Conservation (phyloP, 1,140 invertebrate species). For the Sycophila sp. region DNA sequence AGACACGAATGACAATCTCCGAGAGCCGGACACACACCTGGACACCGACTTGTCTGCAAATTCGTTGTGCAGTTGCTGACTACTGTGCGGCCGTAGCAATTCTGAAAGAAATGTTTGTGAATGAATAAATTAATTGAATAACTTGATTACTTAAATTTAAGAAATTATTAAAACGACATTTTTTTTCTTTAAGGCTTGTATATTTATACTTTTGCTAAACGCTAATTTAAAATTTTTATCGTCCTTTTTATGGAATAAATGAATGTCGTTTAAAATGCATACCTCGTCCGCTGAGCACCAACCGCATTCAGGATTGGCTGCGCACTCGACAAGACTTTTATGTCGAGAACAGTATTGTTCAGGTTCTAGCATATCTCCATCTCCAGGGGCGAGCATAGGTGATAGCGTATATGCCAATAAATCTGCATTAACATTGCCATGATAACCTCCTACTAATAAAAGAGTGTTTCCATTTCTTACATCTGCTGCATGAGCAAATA, state of each 20-base stretch:
- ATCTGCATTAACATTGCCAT: slow-evolving; percentile 89
- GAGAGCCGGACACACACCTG: slow-evolving; percentile 87
- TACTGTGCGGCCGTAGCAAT: slow-evolving; percentile 84
- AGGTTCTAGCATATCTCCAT: slow-evolving; percentile 71
- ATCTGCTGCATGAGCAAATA: slow-evolving; percentile 87
- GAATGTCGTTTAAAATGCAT: slow-evolving; percentile 3
- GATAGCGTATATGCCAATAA: slow-evolving; percentile 80
- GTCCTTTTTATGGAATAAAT: too few relatives aligned
- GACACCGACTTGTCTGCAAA: slow-evolving; percentile 85
- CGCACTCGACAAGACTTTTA: slow-evolving; percentile 79
- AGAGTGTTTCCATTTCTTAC: slow-evolving; percentile 85
- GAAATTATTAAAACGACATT: too few relatives aligned
- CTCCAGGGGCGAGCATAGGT: slow-evolving; percentile 76
- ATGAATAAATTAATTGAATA: too few relatives aligned
- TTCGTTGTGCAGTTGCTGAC: slow-evolving; percentile 88
- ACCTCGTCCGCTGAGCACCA: slow-evolving; percentile 88
- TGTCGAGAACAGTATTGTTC: slow-evolving; percentile 79
- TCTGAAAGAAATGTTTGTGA: slow-evolving; percentile 62
- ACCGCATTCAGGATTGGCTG: slow-evolving; percentile 90
- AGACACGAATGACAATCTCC: slow-evolving; percentile 90
- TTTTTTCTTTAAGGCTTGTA: too few relatives aligned
- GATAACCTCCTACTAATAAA: slow-evolving; percentile 89
- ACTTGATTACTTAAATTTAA: too few relatives aligned
- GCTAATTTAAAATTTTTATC: too few relatives aligned
- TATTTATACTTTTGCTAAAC: too few relatives aligned